phyloP scores from a whole-genome alignment of 1,140 invertebrate genomes.

The Diorhabda sublineata region DNA sequence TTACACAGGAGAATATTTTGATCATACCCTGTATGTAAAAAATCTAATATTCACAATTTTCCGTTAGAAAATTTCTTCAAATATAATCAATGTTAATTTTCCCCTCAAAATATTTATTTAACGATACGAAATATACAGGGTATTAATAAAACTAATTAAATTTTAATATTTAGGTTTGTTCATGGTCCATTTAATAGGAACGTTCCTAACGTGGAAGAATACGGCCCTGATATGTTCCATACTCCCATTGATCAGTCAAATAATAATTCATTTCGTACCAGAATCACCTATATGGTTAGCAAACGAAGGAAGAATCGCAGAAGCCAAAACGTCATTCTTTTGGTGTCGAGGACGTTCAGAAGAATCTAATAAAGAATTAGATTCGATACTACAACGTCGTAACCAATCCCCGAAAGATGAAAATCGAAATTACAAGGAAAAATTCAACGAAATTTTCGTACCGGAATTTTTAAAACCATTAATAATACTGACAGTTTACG shows the following conservation, averaged over 20 bases:
- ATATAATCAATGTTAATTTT: too few relatives aligned
- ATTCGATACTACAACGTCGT: constrained; percentile 50
- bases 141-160: too few relatives aligned
- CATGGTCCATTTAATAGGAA: constrained; percentile 55
- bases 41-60: too few relatives aligned
- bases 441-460: constrained; percentile 36
- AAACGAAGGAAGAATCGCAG: constrained; percentile 51
- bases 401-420: constrained; percentile 5
- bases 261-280: constrained; percentile 54
- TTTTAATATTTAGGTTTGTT: constrained; percentile 49
- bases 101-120: too few relatives aligned
- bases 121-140: too few relatives aligned
- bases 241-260: constrained; percentile 51
- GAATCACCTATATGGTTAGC: constrained; percentile 71
- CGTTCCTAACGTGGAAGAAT: constrained; percentile 55
- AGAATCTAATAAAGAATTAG: constrained; percentile 50
- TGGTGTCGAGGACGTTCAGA: constrained; percentile 50
- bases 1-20: too few relatives aligned
- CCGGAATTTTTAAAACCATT: constrained; percentile 55
- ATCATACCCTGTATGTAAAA: too few relatives aligned
- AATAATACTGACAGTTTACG: constrained; percentile 56
- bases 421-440: constrained; percentile 7
- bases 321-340: constrained; percentile 50
- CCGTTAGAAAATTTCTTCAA: too few relatives aligned
- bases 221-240: constrained; percentile 53